Conservation (phyloP, 2,888 invertebrate genomes). For the Apamea crenata region DNA sequence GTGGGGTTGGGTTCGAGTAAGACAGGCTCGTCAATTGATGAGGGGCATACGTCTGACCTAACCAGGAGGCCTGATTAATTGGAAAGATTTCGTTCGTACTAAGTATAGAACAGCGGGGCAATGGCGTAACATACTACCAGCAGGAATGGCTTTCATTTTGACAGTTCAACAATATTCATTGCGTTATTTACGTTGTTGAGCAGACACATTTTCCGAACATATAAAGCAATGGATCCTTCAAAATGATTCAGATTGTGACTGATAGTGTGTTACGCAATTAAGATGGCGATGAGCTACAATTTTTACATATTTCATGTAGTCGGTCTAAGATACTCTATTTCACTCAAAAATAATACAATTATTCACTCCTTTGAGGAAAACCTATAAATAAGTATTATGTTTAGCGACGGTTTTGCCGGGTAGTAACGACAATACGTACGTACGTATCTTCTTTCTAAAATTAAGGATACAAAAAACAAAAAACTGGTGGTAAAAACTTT, state of each 20-base stretch:
- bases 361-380: background rate
- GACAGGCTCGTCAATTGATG: slow-evolving; percentile 17
- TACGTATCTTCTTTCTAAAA: background rate
- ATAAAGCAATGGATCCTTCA: too few species aligned
- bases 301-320: background rate
- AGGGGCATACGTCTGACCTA: slow-evolving; percentile 2
- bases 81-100: slow-evolving; percentile 6
- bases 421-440: too few species aligned
- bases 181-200: too few species aligned
- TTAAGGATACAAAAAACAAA: background rate
- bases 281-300: background rate
- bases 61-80: slow-evolving; percentile 19
- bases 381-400: background rate
- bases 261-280: background rate
- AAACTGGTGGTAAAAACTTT: background rate
- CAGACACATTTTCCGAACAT: too few species aligned
- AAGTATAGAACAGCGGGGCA: background rate
- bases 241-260: background rate
- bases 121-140: too few species aligned
- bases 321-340: background rate
- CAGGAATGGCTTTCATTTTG: too few species aligned
- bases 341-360: background rate
- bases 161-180: too few species aligned
- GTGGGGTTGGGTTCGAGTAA: slow-evolving; percentile 8
- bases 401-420: background rate